These are phyloP conservation scores for Malacoctenus gilli DNA, from an alignment of 2,797 vertebrate genomes.

Conservation along the genomic window DNA sequence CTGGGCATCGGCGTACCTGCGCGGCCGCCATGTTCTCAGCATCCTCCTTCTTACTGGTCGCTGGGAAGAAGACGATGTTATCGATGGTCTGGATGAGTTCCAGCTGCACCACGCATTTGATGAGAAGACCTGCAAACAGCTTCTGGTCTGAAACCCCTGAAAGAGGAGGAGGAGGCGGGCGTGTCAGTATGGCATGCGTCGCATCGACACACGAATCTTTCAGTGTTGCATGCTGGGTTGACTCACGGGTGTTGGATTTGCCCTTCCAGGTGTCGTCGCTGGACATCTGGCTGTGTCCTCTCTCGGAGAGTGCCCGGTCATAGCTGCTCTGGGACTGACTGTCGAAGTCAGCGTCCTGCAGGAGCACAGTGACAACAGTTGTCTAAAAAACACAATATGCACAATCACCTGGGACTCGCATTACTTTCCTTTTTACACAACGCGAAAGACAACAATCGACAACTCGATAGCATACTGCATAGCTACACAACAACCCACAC, in stretches of 20 bases:
- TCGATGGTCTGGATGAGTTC: conserved; percentile 98
- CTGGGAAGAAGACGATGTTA: conserved; percentile 96
- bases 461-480: too few species aligned
- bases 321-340: conserved; percentile 93
- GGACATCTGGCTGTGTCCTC: conserved; percentile 95
- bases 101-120: conserved; percentile 97
- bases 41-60: conserved; percentile 97
- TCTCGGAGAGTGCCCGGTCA: conserved; percentile 92
- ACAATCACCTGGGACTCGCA: too few species aligned
- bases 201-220: background rate
- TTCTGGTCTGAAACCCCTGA: conserved; percentile 89
- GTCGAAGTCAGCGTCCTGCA: conserved; percentile 92
- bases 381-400: too few species aligned
- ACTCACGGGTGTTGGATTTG: conserved; percentile 88
- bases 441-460: too few species aligned
- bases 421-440: too few species aligned
- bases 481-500: too few species aligned
- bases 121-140: conserved; percentile 94
- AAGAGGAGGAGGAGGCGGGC: background rate
- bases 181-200: too few species aligned
- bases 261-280: conserved; percentile 97
- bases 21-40: conserved; percentile 96
- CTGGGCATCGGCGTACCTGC: conserved; percentile 89
- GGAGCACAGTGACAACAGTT: too few species aligned
- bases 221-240: background rate